Percentiles rank a stretch among this genome's conserved stretches.
phyloP scores from a whole-genome alignment of 2,888 invertebrate genomes.

The Acronicta aceris region DNA sequence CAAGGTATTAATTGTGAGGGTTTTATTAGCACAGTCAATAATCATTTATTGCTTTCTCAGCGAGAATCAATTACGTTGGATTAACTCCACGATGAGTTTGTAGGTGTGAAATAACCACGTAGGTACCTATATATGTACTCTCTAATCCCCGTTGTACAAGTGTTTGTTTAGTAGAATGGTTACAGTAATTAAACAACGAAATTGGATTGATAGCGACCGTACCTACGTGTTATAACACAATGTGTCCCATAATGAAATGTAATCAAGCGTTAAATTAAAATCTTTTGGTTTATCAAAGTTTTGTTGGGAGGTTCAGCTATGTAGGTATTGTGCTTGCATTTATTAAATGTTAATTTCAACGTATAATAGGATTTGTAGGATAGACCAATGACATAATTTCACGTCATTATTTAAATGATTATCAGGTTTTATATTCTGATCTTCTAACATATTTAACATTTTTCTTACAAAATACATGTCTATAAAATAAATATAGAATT shows the following conservation, averaged over 20 bases:
- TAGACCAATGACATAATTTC: neutral
- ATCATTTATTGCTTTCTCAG: slow-evolving; percentile 82
- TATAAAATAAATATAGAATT: too few species aligned
- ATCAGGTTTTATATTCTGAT: too few species aligned
- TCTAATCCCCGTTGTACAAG: slow-evolving; percentile 35
- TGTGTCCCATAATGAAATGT: slow-evolving; percentile 77
- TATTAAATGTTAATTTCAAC: slow-evolving; percentile 16
- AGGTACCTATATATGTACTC: slow-evolving; percentile 18
- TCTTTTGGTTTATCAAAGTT: slow-evolving; percentile 66
- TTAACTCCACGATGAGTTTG: slow-evolving; percentile 75
- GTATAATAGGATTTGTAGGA: slow-evolving; percentile 1
- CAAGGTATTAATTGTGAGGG: slow-evolving; percentile 76
- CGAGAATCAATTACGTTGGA: slow-evolving; percentile 83
- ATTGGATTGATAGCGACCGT: slow-evolving; percentile 74
- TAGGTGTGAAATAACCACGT: slow-evolving; percentile 65
- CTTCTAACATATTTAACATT: too few species aligned
- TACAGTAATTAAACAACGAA: slow-evolving; percentile 79
- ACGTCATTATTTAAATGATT: too few species aligned
- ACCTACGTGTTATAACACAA: slow-evolving; percentile 74
- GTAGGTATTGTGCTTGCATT: slow-evolving; percentile 29
- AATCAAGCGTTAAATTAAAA: slow-evolving; percentile 80
- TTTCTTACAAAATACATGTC: too few species aligned
- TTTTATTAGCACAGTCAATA: slow-evolving; percentile 84
- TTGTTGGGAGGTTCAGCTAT: slow-evolving; percentile 32
- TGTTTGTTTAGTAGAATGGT: slow-evolving; percentile 69